phyloP scores from a whole-genome alignment of 1,140 invertebrate genomes.

The Drosophila virilis region DNA sequence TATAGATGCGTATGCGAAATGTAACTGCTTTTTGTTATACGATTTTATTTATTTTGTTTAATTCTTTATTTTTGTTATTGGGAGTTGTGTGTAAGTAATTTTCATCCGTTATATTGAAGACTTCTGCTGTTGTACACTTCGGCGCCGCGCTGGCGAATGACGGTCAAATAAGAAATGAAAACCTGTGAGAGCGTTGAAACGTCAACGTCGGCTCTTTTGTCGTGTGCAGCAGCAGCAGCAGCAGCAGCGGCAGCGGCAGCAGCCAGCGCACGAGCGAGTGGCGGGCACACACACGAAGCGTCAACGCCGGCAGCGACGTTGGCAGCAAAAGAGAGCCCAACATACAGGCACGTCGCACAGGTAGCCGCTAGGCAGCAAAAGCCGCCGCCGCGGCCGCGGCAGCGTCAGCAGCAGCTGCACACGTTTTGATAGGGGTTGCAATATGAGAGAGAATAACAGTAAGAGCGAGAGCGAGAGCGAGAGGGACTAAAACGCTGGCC shows the following conservation, averaged over 20 bases:
- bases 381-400: background rate
- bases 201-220: slow-evolving; percentile 32
- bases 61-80: slow-evolving; percentile 8
- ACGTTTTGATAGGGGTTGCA: slow-evolving; percentile 41
- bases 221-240: slow-evolving; percentile 10
- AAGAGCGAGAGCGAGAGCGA: slow-evolving; percentile 21
- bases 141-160: slow-evolving; percentile 74
- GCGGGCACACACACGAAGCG: slow-evolving; percentile 38
- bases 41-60: slow-evolving; percentile 7
- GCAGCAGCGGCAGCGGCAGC: background rate
- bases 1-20: slow-evolving; percentile 13
- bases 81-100: slow-evolving; percentile 29
- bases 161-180: slow-evolving; percentile 77
- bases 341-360: slow-evolving; percentile 30
- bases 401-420: slow-evolving; percentile 16
- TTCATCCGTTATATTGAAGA: slow-evolving; percentile 54
- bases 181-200: slow-evolving; percentile 54
- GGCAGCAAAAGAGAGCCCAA: slow-evolving; percentile 26
- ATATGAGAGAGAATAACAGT: slow-evolving; percentile 7
- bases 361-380: slow-evolving; percentile 20
- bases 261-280: slow-evolving; percentile 13
- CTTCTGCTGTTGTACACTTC: slow-evolving; percentile 66
- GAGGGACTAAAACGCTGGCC: background rate
- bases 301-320: slow-evolving; percentile 32
- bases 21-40: slow-evolving; percentile 9